A percentile compares a stretch with the other conserved stretches of the same genome.
These are phyloP conservation scores for Australoheros facetus DNA, from an alignment of 2,797 vertebrate species.

Conservation along the genomic window DNA sequence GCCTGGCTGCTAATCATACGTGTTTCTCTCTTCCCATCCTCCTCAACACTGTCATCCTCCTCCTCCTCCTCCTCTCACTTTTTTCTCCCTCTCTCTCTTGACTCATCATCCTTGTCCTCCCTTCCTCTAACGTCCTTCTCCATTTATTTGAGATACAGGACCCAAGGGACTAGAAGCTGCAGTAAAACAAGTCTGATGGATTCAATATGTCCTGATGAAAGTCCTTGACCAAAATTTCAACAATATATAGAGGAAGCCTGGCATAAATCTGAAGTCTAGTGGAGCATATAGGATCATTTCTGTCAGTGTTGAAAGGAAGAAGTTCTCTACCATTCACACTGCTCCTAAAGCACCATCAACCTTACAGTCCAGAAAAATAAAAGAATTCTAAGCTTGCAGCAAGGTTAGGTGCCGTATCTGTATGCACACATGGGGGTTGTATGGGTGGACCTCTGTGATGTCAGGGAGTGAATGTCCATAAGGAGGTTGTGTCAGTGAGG, in stretches of 20 bases:
- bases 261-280: not conserved
- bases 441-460: constrained; percentile 56
- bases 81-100: constrained; percentile 54
- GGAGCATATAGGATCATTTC: not conserved
- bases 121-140: constrained; percentile 58
- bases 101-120: constrained; percentile 68
- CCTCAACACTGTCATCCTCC: constrained; percentile 59
- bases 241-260: not conserved
- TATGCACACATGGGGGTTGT: constrained; percentile 30
- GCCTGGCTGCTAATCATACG: constrained; percentile 59
- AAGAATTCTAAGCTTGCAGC: not conserved
- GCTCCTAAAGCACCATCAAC: constrained; percentile 22
- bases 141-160: constrained; percentile 65
- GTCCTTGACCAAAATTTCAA: constrained; percentile 56
- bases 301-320: not conserved
- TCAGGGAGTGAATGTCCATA: constrained; percentile 41
- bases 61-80: constrained; percentile 47
- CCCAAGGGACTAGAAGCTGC: constrained; percentile 64
- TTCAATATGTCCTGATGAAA: constrained; percentile 51
- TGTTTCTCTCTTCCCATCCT: constrained; percentile 51
- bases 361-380: constrained; percentile 7
- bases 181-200: constrained; percentile 63
- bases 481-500: constrained; percentile 62
- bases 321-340: not conserved
- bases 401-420: constrained; percentile 14